Base-by-base conservation (phyloP, 2,113 vertebrate species). In the Etia nguti region DNA sequence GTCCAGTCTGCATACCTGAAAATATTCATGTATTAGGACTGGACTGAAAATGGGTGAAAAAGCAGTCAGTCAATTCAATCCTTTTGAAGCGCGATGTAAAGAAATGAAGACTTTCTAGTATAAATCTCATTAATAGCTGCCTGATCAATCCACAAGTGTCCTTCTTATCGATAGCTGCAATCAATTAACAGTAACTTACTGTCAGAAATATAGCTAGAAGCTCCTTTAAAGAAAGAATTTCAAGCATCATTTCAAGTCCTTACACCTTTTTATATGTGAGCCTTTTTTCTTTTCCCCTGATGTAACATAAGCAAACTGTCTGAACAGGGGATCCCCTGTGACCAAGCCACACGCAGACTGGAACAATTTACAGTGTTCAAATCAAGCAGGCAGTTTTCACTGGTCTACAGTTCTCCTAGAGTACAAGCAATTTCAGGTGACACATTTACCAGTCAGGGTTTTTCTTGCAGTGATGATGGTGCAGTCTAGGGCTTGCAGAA, bases 361-460 rank as follows among this genome's bases (percentile, higher is more conserved):
- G 43, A 50, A 77, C 43, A 77, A 31, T 77, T 50, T 77, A 50
- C 24, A n/a, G 46, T 50, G 46, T 52, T 50, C 16, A 77, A 34
- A 77, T 34, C 43, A 77, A 77, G 26, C 73, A 6, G 41, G 15
- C 13, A 8, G 24, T 31, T 77, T 52, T 77, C 26, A 52, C 46
- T 77, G 46, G 26, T 50, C 16, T 52, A 50, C 73, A 77, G 73
- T 52, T 77, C 26, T 50, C 43, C 26, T 48, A 29, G 70, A 50
- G 18, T 52, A 77, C 46, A 52, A 77, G 73, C 26, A 77, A n/a
- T 77, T 52, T 52, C 73, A 77, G 73, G 73, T 77, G 73, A 52
- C 46, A n/a, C 73, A 34, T 77, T 52, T 48, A 52, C 73, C 46
- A n/a, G 73, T 52, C 73, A 52, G 46, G 73, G 10, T 29, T 50